Evolutionary conservation across 2,797 vertebrate species (phyloP).

Genomic region (Phalloptychus januarius): DNA sequence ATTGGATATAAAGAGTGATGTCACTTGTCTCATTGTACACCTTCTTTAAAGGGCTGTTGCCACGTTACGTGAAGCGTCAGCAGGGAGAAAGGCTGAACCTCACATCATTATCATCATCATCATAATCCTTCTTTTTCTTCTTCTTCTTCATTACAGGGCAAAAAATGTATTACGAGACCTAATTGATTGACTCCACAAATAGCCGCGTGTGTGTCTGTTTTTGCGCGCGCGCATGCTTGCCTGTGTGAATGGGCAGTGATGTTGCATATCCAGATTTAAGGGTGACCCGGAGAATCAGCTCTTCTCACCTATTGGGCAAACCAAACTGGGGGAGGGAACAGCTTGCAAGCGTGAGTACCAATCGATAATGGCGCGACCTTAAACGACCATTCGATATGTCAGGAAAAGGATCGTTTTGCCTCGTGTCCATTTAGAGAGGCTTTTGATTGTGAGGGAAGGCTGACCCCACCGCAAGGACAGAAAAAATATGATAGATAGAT

Average conservation of each 20-base stretch:
- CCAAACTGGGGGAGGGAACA: slow-evolving; percentile 11
- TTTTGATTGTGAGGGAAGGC: slow-evolving; percentile 40
- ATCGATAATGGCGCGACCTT: slow-evolving; percentile 69
- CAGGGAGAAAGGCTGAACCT: neutral
- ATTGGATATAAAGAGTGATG: slow-evolving; percentile 2
- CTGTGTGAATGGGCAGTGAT: slow-evolving; percentile 62
- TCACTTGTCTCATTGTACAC: slow-evolving; percentile 3
- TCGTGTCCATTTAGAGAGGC: slow-evolving; percentile 50
- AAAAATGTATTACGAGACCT: slow-evolving; percentile 45
- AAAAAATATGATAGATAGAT: neutral
- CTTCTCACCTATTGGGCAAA: slow-evolving; percentile 16
- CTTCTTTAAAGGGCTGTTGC: slow-evolving; percentile 12
- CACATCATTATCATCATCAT: neutral
- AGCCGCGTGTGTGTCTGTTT: slow-evolving; percentile 14
- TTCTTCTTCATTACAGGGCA: slow-evolving; percentile 23
- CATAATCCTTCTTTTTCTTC: neutral
- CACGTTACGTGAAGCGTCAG: slow-evolving; percentile 3
- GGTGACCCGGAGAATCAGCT: slow-evolving; percentile 50
- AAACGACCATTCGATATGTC: slow-evolving; percentile 63
- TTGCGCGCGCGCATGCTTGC: neutral
- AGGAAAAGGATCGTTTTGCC: slow-evolving; percentile 55
- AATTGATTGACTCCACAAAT: slow-evolving; percentile 71
- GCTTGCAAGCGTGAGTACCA: slow-evolving; percentile 10
- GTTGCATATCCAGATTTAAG: slow-evolving; percentile 60
- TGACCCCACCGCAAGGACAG: slow-evolving; percentile 57